Base-by-base conservation (phyloP, 2,797 vertebrate species). In the Anableps anableps region DNA sequence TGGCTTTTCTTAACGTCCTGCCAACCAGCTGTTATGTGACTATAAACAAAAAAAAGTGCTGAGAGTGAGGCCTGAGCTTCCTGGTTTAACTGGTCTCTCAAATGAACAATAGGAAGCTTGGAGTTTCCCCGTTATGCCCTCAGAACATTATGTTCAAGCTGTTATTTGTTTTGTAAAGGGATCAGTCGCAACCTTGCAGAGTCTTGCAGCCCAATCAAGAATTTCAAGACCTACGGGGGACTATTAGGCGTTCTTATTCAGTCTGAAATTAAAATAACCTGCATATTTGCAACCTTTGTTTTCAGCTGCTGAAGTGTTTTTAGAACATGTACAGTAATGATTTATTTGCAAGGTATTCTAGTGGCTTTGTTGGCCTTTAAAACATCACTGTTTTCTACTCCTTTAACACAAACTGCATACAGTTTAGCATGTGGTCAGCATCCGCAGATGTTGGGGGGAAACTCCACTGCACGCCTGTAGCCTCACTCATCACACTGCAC, bases 81-180 rank as follows among this genome's bases (percentile, higher is more conserved):
- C 89, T 74, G 7, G 86, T 93, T 76, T 9, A 85, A 90, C 92
- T 89, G 90, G 91, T 93, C 80, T 45, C 80, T 74, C 72, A 31
- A 77, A 84, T 17, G 78, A 91, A 94, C 92, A 94, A 94, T 89
- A 78, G 86, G 81, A 78, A 84, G 86, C 75, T 88, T 64, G 93
- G 93, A 92, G 86, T 94, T 93, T 89, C 93, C 94, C 93, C 26
- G 19, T 55, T 75, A 64, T 84, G 88, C 87, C 80, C 76, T 47
- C 74, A 84, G 87, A 87, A 93, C 91, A 92, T 89, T 82, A 83
- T 75, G 84, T 91, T 84, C 85, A 80, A 70, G 76, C 51, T 41
- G 29, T 3, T 79, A 84, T 90, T 86, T 92, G 87, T 89, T 88
- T 89, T 87, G 80, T 19, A 84, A 89, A 91, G 80, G 84, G 81